Evolutionary conservation across 1,140 invertebrate genomes (phyloP), one percentile per base, ranked within the genome.

Genomic region (Pogonus chalceus): DNA sequence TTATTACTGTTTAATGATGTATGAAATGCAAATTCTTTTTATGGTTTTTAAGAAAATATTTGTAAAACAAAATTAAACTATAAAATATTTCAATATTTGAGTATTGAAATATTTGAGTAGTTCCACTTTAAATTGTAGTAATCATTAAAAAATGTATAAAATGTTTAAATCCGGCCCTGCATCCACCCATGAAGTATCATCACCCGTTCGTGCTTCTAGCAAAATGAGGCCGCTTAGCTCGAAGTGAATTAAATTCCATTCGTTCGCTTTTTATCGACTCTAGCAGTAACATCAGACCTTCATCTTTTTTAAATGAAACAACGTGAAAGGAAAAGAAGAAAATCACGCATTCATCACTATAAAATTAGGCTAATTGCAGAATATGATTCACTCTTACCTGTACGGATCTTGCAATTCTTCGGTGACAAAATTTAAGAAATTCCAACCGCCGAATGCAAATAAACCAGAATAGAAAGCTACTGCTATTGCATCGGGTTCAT

Each of bases 371-470:
- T 23, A 49, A 49, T 49, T 10, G 16, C 18, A 23, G 37, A 35
- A 56, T 46, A 21, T 52, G 52, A 22, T 22, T 16, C 18, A 51
- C 12, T 59, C 78, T 80, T 69, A 94, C 89, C 83, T 90, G 76
- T 91, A 88, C 9, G 92, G 92, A 68, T 96, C 82, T 68, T 92
- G 87, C 0, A 96, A 71, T 74, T 96, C 93, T 71, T 96, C 92
- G 0, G 92, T 92, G 39, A 93, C 89, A 71, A 93, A 94, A 72
- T 95, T 95, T 35, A 95, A 76, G 69, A 88, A 92, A 69, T 94
- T 92, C 89, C 90, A 96, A 37, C 93, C 93, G 48, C 92, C 91
- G 69, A 96, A 97, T n/a, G 93, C 92, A 76, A 96, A 97, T 1
- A 96, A 75, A n/a, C 92, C 92, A 0, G 88, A 89, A 69, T 95